These are phyloP conservation scores for Drosophila neocordata DNA, from an alignment of 1,140 invertebrate species.

Conservation along the genomic window DNA sequence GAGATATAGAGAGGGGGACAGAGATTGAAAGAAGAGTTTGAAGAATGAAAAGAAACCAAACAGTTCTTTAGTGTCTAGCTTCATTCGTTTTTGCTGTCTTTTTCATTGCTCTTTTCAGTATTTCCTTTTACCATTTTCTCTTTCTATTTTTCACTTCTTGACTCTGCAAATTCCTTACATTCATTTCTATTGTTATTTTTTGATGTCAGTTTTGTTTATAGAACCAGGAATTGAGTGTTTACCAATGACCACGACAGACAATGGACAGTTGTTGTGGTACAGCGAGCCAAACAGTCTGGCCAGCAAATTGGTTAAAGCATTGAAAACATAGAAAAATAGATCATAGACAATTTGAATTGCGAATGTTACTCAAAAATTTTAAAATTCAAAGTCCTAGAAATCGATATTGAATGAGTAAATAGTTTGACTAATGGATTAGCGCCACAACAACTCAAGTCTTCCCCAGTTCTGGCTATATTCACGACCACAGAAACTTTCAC, in stretches of 20 bases:
- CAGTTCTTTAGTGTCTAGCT: background rate
- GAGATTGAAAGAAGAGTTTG: too few species aligned
- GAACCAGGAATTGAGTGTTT: background rate
- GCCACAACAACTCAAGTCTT: too few species aligned
- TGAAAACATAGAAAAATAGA: background rate
- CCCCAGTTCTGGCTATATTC: too few species aligned
- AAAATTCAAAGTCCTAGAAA: background rate
- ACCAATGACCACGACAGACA: background rate
- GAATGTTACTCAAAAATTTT: background rate
- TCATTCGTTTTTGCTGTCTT: background rate
- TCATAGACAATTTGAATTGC: background rate
- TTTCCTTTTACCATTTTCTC: background rate
- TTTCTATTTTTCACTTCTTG: background rate
- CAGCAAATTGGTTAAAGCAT: background rate
- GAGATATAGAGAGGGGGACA: too few species aligned
- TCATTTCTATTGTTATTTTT: constrained; percentile 1
- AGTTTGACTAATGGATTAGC: too few species aligned
- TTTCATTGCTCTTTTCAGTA: background rate
- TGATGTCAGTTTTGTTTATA: constrained; percentile 1
- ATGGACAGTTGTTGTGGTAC: background rate
- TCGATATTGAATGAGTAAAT: background rate
- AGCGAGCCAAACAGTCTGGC: background rate
- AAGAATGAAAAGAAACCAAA: background rate
- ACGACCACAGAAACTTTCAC: background rate
- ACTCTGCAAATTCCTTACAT: background rate